Base-by-base conservation (phyloP, 1,140 invertebrate genomes). In the Scaptodrosophila lebanonensis region DNA sequence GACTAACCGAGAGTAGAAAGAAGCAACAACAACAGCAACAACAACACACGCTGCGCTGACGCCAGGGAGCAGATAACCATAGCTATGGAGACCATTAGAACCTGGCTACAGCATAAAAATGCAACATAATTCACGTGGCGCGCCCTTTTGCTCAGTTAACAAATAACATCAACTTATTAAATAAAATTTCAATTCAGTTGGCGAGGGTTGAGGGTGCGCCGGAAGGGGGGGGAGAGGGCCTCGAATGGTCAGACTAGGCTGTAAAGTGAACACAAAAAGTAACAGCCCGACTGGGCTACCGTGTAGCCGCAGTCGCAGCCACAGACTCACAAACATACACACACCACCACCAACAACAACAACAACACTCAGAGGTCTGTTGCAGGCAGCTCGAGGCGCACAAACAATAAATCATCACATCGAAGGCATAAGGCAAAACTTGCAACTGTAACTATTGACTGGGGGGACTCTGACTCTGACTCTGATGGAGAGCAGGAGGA, bases 141-240 rank as follows among this genome's bases (percentile, higher is more conserved):
- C 15, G 29, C 15, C 72, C 67, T 70, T 82, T 75, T 12, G 60
- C 58, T 51, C 75, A 75, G 75, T 82, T 82, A 82, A 82, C 75
- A 82, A 82, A 82, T 82, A 82, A 82, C 75, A 82, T 82, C 75
- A 75, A 82, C 75, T 82, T 82, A 82, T 82, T 82, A 82, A 82
- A 82, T 82, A 82, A 82, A 77, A 68, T 77, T 77, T 77, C 72
- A 77, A 77, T 77, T 71, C 72, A 66, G 53, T n/a, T n/a, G n/a
- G n/a, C n/a, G n/a, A n/a, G n/a, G n/a, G n/a, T n/a, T n/a, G n/a
- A n/a, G n/a, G n/a, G n/a, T n/a, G n/a, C n/a, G n/a, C n/a, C n/a
- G n/a, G n/a, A n/a, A n/a, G n/a, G n/a, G n/a, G n/a, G n/a, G n/a
- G n/a, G n/a, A n/a, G n/a, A n/a, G n/a, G n/a, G n/a, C n/a, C n/a